Conservation (phyloP, 2,888 invertebrate species). For the Xestoiulus laeticollis region DNA sequence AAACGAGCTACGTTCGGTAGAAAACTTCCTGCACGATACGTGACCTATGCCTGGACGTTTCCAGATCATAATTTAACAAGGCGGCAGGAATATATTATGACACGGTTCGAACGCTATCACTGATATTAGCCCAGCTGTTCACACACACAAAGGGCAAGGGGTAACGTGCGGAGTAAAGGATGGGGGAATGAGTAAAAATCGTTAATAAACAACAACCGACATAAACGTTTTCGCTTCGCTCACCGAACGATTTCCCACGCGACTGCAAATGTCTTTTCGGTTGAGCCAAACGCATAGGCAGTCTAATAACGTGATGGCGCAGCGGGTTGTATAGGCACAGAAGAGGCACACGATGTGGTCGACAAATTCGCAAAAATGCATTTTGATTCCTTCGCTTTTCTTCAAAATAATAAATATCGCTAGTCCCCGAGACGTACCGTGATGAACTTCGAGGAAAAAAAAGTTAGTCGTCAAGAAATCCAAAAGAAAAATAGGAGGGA, state of each 20-base stretch:
- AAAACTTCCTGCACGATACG: neutral
- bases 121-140: neutral
- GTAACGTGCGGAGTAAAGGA: neutral
- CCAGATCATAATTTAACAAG: neutral
- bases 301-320: neutral
- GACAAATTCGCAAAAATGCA: constrained; percentile 19
- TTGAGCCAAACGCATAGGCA: neutral
- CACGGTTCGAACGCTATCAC: neutral
- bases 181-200: constrained; percentile 22
- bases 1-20: neutral
- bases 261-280: constrained; percentile 8
- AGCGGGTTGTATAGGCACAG: constrained; percentile 19
- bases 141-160: neutral
- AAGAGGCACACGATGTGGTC: constrained; percentile 22
- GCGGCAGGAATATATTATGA: constrained; percentile 6
- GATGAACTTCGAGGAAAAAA: constrained; percentile 9
- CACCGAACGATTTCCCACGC: neutral
- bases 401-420: constrained; percentile 37
- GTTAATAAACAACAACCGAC: constrained; percentile 23
- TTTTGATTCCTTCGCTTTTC: constrained; percentile 37
- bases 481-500: neutral
- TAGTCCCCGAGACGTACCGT: constrained; percentile 20
- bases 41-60: too few relatives aligned
- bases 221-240: neutral
- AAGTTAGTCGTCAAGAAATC: constrained; percentile 31